Conservation (phyloP, 2,113 vertebrate genomes). For the Micronycteris hirsuta region DNA sequence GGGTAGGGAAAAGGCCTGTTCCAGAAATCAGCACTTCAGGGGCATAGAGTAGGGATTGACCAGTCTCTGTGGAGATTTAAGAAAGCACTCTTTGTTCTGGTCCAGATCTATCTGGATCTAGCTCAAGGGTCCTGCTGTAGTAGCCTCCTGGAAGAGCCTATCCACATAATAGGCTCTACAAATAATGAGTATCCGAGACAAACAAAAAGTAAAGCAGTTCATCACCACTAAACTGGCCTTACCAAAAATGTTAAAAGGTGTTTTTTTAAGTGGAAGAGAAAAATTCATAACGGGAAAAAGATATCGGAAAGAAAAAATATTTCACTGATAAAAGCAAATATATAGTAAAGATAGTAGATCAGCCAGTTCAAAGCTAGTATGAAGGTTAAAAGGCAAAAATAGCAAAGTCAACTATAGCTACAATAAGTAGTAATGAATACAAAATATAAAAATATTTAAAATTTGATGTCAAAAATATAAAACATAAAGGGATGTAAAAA, state of each 20-base stretch:
- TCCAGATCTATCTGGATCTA: neutral
- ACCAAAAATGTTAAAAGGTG: neutral
- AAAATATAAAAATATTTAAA: neutral
- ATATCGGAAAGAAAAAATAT: neutral
- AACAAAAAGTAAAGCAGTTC: neutral
- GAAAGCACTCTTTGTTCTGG: neutral
- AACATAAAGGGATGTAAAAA: neutral
- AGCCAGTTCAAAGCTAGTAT: neutral
- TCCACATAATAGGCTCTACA: neutral
- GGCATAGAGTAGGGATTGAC: neutral
- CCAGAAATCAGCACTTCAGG: neutral
- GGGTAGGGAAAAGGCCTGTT: neutral
- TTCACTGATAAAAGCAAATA: neutral
- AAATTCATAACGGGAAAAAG: neutral
- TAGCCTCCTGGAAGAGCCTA: neutral
- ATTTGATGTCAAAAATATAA: neutral
- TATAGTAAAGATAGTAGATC: neutral
- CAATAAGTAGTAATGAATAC: neutral
- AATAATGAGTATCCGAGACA: neutral
- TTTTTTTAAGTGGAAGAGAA: neutral
- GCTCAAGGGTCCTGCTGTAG: neutral
- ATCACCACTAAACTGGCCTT: neutral
- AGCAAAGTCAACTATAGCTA: neutral
- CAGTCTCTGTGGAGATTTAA: neutral
- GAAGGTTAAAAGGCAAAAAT: neutral